Conservation (phyloP, 2,888 invertebrate species). For the Zygothrica quintamaculata region DNA sequence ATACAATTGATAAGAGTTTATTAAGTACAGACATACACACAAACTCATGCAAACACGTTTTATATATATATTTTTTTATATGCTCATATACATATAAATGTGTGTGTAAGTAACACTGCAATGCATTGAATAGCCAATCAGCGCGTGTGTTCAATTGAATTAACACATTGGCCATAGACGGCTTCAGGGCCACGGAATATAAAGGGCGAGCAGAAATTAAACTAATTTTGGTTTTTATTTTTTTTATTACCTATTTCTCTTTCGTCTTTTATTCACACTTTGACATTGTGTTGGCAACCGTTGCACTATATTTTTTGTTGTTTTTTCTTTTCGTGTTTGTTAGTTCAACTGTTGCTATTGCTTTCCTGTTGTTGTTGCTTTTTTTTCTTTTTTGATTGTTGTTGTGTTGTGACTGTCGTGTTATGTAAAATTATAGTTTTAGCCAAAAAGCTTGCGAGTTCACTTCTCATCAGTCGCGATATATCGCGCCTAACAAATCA, state of each 20-base stretch:
- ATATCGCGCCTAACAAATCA: conserved; percentile 32
- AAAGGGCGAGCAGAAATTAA: conserved; percentile 45
- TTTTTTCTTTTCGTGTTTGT: too few relatives aligned
- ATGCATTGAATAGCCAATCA: conserved; percentile 48
- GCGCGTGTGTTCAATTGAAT: conserved; percentile 38
- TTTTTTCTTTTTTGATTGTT: too few relatives aligned
- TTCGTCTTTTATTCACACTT: conserved; percentile 24
- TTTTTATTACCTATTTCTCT: too few relatives aligned
- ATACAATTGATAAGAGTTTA: conserved; percentile 51
- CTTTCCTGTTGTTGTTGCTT: conserved; percentile 29
- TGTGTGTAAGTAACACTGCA: conserved; percentile 35
- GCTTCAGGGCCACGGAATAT: conserved; percentile 27
- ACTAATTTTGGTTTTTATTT: conserved; percentile 36
- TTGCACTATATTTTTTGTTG: conserved; percentile 11
- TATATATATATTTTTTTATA: conserved; percentile 22
- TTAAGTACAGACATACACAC: conserved; percentile 19
- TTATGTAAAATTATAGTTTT: conserved; percentile 50
- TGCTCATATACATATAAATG: too few relatives aligned
- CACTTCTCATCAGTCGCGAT: conserved; percentile 4
- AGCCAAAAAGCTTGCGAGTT: conserved; percentile 1
- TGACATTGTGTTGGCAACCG: conserved; percentile 62
- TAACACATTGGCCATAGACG: conserved; percentile 33
- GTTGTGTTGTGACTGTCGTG: conserved; percentile 14
- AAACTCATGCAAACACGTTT: conserved; percentile 6
- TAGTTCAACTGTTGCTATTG: conserved; percentile 1